phyloP scores from a whole-genome alignment of 2,888 invertebrate genomes.

The Eilema caniola region DNA sequence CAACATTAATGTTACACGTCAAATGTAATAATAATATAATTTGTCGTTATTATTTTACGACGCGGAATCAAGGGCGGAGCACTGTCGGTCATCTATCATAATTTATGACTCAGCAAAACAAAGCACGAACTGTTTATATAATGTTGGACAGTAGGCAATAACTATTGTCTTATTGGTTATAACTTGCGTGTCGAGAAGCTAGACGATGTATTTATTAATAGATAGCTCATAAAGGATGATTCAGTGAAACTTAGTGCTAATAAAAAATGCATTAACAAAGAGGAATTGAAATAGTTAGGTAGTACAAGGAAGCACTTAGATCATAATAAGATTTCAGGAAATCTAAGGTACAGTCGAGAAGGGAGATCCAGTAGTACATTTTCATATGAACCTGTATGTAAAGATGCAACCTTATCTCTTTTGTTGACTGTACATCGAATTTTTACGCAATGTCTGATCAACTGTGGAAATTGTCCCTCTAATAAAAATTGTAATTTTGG shows the following conservation, averaged over 20 bases:
- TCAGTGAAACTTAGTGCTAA: conserved; percentile 43
- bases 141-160: conserved; percentile 52
- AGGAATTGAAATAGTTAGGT: background rate
- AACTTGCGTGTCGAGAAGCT: conserved; percentile 54
- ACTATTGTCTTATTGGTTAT: conserved; percentile 57
- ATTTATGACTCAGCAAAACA: conserved; percentile 68
- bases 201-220: conserved; percentile 61
- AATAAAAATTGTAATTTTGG: too few relatives aligned
- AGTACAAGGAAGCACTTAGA: background rate
- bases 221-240: conserved; percentile 55
- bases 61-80: conserved; percentile 64
- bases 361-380: too few relatives aligned
- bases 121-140: conserved; percentile 52
- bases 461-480: background rate
- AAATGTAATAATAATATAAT: conserved; percentile 66
- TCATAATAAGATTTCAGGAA: background rate
- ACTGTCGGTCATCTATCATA: conserved; percentile 64
- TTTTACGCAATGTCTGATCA: background rate
- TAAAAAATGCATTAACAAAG: conserved; percentile 8
- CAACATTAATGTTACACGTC: conserved; percentile 51
- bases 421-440: too few relatives aligned
- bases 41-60: conserved; percentile 72
- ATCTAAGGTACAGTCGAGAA: too few relatives aligned
- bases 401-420: too few relatives aligned
- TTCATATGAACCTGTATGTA: too few relatives aligned